phyloP scores from a whole-genome alignment of 2,888 invertebrate genomes.

The Exephanes ischioxanthus region DNA sequence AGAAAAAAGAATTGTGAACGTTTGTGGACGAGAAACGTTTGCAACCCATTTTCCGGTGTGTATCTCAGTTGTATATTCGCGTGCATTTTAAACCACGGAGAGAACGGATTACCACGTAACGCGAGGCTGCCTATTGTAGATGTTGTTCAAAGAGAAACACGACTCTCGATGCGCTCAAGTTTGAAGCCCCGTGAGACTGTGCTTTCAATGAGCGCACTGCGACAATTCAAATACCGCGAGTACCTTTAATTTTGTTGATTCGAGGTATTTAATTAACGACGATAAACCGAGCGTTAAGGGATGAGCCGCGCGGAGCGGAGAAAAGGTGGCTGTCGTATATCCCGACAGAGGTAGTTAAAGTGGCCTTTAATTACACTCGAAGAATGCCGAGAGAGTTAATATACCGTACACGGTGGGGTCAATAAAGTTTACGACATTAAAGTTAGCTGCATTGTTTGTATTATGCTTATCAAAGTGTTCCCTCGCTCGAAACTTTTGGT shows the following conservation, averaged over 20 bases:
- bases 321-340: neutral
- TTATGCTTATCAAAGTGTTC: neutral
- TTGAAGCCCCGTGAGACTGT: neutral
- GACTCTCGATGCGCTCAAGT: neutral
- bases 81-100: neutral
- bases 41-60: neutral
- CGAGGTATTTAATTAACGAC: slow-evolving; percentile 51
- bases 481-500: neutral
- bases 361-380: slow-evolving; percentile 19
- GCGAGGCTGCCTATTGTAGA: neutral
- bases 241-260: slow-evolving; percentile 21
- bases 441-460: slow-evolving; percentile 7
- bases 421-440: slow-evolving; percentile 15
- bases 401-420: slow-evolving; percentile 5
- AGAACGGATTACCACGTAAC: neutral
- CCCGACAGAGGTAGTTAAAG: slow-evolving; percentile 24
- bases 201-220: neutral
- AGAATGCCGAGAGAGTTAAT: slow-evolving; percentile 30
- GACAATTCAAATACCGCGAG: neutral
- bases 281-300: slow-evolving; percentile 28
- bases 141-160: neutral
- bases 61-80: neutral
- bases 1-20: no score
- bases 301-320: neutral
- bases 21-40: no score